These are phyloP conservation scores for Catocala sponsa DNA, from an alignment of 2,888 invertebrate species.

Conservation along the genomic window DNA sequence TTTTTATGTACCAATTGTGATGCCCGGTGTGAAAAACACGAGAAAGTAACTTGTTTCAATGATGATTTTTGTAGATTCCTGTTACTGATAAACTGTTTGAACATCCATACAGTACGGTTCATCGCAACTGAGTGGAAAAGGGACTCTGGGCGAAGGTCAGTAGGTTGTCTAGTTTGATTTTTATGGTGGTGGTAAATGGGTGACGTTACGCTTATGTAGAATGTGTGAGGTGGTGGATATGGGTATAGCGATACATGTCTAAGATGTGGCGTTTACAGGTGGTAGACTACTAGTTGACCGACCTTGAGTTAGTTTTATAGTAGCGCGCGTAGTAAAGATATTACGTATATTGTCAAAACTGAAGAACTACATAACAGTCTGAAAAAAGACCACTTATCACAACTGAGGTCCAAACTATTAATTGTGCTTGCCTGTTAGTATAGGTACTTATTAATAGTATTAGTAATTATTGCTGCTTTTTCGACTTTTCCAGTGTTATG, in stretches of 20 bases:
- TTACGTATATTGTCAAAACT: no score
- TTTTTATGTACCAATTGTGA: neutral
- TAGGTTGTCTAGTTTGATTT: constrained; percentile 51
- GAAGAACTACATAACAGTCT: no score
- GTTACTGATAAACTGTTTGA: constrained; percentile 48
- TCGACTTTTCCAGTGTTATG: no score
- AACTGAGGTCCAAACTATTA: no score
- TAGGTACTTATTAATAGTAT: no score
- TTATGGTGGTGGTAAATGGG: constrained; percentile 59
- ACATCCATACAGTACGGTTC: constrained; percentile 67
- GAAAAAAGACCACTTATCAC: no score
- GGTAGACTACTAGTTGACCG: no score
- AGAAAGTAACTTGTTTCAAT: constrained; percentile 30
- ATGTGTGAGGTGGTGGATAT: constrained; percentile 26
- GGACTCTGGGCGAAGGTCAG: constrained; percentile 70
- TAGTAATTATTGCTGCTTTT: no score
- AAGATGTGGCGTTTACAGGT: neutral
- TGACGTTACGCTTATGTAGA: constrained; percentile 11
- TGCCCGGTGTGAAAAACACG: neutral
- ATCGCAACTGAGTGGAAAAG: constrained; percentile 65
- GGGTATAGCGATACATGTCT: neutral
- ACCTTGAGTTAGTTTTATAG: no score
- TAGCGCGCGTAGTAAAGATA: no score
- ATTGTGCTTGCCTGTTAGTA: no score
- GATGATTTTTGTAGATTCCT: constrained; percentile 39